Conservation (phyloP, 2,113 vertebrate species). For the Falco punctatus region DNA sequence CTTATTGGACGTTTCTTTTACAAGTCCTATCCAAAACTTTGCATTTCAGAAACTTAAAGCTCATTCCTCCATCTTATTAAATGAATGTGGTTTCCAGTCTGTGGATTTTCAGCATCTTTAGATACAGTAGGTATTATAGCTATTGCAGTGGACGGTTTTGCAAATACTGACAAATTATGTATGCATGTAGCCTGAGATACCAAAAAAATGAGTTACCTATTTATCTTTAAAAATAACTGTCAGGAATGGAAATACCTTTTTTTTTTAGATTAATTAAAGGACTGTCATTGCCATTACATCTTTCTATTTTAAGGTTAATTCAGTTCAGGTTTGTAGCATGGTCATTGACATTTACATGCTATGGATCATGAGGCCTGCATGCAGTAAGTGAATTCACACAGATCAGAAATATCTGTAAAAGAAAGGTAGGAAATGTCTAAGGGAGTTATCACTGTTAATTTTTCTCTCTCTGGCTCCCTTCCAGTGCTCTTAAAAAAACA, state of each 20-base stretch:
- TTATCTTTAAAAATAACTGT: neutral
- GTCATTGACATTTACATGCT: conserved; percentile 32
- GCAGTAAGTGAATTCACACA: neutral
- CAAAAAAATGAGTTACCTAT: neutral
- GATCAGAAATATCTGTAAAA: neutral
- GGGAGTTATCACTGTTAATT: neutral
- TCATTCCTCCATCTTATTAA: neutral
- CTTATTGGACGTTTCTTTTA: neutral
- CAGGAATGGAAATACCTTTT: neutral
- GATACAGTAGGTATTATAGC: neutral
- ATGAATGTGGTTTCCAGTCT: neutral
- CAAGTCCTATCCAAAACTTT: neutral
- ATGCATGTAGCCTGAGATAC: neutral
- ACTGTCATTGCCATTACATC: neutral
- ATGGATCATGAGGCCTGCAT: neutral
- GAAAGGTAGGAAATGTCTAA: neutral
- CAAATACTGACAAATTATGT: neutral
- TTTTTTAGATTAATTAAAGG: neutral
- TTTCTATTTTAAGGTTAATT: conserved; percentile 23
- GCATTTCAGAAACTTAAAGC: neutral
- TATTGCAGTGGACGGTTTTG: neutral
- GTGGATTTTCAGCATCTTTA: neutral
- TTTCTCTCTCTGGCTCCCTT: neutral
- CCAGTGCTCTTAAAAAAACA: neutral
- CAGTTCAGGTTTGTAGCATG: neutral